A percentile compares a stretch with the other conserved stretches of the same genome.
Evolutionary conservation across 2,888 invertebrate species (phyloP).

Genomic region (Drosophila mercatorum): DNA sequence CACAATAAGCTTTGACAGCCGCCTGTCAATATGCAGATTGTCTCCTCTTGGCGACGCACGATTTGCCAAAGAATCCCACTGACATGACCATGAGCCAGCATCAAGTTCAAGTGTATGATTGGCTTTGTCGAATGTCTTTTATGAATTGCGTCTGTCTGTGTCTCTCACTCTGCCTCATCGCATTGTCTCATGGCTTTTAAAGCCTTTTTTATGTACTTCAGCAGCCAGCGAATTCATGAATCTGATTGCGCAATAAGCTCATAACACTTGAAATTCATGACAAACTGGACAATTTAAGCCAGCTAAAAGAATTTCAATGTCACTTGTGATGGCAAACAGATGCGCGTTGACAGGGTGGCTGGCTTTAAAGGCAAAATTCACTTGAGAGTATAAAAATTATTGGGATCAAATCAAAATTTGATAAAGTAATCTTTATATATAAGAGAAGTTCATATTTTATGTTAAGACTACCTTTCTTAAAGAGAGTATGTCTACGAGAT

Average conservation of each 20-base stretch:
- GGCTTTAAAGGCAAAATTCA: conserved; percentile 3
- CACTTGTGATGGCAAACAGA: conserved; percentile 36
- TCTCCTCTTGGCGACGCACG: conserved; percentile 60
- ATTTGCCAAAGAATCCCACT: conserved; percentile 59
- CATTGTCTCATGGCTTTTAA: conserved; percentile 53
- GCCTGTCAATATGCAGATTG: conserved; percentile 79
- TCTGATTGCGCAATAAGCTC: conserved; percentile 33
- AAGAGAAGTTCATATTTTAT: no score
- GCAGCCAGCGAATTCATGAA: conserved; percentile 31
- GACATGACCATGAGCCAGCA: conserved; percentile 40
- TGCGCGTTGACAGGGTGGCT: conserved; percentile 17
- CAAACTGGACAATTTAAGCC: conserved; percentile 19
- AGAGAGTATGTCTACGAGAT: no score
- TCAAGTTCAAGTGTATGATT: conserved; percentile 77
- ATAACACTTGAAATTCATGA: conserved; percentile 35
- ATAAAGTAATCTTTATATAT: background rate
- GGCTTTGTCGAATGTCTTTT: conserved; percentile 49
- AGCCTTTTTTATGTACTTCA: conserved; percentile 65
- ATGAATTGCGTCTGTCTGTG: conserved; percentile 7
- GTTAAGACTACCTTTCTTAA: no score
- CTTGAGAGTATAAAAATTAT: background rate
- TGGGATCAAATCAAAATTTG: background rate
- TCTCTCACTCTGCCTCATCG: background rate
- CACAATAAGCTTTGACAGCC: conserved; percentile 71
- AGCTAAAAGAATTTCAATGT: conserved; percentile 61